phyloP scores from a whole-genome alignment of 2,113 vertebrate genomes.

The Prunella fulvescens region DNA sequence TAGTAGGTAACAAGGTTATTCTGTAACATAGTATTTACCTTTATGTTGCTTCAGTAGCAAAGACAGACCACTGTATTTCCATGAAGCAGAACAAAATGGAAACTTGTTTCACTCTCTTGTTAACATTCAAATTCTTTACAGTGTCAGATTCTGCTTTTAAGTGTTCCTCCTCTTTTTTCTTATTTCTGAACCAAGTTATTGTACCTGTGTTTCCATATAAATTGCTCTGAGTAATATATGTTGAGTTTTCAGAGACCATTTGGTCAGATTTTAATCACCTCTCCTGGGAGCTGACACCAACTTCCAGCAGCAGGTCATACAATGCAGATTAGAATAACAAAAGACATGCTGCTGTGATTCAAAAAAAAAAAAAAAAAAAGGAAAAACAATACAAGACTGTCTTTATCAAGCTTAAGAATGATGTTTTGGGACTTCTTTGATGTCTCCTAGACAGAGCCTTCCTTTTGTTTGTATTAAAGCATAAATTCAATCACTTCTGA shows the following conservation, averaged over 20 bases:
- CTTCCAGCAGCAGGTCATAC: slow-evolving; percentile 60
- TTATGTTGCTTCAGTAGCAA: background rate
- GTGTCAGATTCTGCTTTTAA: slow-evolving; percentile 8
- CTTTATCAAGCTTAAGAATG: background rate
- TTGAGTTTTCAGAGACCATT: slow-evolving; percentile 64
- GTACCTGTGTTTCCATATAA: slow-evolving; percentile 44
- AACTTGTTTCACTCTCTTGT: background rate
- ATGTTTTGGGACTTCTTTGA: slow-evolving; percentile 14
- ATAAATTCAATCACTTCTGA: background rate
- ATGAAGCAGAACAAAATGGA: slow-evolving; percentile 32
- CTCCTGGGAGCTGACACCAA: slow-evolving; percentile 73
- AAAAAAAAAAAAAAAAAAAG: background rate
- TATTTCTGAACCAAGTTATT: background rate
- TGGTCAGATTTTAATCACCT: slow-evolving; percentile 71
- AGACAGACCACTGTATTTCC: background rate
- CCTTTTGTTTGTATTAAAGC: background rate
- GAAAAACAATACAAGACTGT: background rate
- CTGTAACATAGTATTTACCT: background rate
- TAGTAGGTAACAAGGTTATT: background rate
- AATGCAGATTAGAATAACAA: slow-evolving; percentile 59
- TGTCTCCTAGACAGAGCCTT: background rate
- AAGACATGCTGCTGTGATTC: slow-evolving; percentile 34
- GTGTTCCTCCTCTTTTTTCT: background rate
- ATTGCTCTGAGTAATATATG: slow-evolving; percentile 56
- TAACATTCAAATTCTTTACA: slow-evolving; percentile 12